Conservation (phyloP, 2,113 vertebrate species). For the Tupaia chinensis region DNA sequence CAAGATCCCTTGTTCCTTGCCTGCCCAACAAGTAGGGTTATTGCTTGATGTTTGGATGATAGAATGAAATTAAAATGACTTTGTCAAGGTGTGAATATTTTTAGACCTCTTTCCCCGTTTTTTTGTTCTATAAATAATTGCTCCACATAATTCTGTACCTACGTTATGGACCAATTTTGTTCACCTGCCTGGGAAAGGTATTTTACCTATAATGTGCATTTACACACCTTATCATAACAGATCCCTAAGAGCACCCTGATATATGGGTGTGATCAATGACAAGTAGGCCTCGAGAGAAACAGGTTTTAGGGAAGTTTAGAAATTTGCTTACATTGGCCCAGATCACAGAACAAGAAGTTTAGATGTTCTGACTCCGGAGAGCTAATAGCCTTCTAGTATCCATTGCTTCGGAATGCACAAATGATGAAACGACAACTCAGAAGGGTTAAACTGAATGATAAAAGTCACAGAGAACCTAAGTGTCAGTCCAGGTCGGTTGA, state of each 20-base stretch:
- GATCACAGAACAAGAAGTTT: neutral
- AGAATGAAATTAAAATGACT: neutral
- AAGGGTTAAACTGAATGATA: neutral
- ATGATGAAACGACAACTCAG: neutral
- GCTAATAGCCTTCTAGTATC: neutral
- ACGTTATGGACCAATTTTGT: neutral
- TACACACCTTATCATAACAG: neutral
- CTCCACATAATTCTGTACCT: neutral
- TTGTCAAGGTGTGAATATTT: neutral
- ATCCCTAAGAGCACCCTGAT: neutral
- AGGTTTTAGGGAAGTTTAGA: neutral
- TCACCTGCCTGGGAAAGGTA: neutral
- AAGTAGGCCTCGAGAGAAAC: neutral
- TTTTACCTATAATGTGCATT: neutral
- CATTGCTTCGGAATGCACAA: neutral
- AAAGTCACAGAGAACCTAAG: neutral
- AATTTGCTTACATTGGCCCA: neutral
- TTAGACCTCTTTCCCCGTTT: accelerated
- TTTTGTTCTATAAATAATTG: neutral
- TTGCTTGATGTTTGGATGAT: neutral
- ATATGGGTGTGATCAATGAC: neutral
- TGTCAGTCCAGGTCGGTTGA: neutral
- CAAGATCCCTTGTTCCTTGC: neutral
- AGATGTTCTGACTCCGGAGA: neutral
- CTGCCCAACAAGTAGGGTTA: neutral